Base-by-base conservation (phyloP, 2,888 invertebrate genomes). In the Tricholauxania praeusta region DNA sequence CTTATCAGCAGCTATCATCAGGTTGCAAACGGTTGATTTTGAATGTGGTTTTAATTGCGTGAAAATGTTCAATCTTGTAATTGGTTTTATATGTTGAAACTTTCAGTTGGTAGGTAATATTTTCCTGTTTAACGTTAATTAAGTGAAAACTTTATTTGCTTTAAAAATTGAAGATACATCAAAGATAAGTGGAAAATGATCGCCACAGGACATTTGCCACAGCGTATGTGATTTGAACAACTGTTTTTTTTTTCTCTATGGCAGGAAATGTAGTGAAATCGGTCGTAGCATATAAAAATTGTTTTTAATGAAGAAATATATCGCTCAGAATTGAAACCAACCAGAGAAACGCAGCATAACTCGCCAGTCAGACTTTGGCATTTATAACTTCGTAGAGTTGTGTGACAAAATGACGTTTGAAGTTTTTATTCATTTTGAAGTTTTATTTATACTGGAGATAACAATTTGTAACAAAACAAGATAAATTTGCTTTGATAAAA, bases 11-110 rank as follows among this genome's bases (percentile, higher is more conserved):
- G 39, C 28, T 62, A 63, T 52, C 67, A 14, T 14, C n/a, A 14
- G n/a, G 17, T 57, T 48, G 17, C 32, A 49, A 51, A 75, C 77
- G 79, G 80, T 79, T 81, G 80, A 77, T 78, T 79, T 80, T 79
- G 76, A 80, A 78, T 83, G 83, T 76, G 82, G 83, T 81, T 83
- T 80, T 81, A 82, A 84, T 83, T 83, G 82, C 79, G 79, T 80
- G 77, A 76, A 75, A 78, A 77, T 77, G 74, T 63, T 74, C 72
- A 72, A 75, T 73, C 68, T 62, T 65, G 59, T 65, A 64, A 55
- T 66, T 60, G 72, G 60, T 47, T 49, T 53, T 49, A 1, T 17
- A 15, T 53, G 19, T 15, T 2, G 32, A 10, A 8, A 28, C 51
- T 22, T 10, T 10, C 39, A n/a, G 63, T 55, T 15, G 52, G 6